phyloP scores from a whole-genome alignment of 2,113 vertebrate species.

The Mastomys natalensis region DNA sequence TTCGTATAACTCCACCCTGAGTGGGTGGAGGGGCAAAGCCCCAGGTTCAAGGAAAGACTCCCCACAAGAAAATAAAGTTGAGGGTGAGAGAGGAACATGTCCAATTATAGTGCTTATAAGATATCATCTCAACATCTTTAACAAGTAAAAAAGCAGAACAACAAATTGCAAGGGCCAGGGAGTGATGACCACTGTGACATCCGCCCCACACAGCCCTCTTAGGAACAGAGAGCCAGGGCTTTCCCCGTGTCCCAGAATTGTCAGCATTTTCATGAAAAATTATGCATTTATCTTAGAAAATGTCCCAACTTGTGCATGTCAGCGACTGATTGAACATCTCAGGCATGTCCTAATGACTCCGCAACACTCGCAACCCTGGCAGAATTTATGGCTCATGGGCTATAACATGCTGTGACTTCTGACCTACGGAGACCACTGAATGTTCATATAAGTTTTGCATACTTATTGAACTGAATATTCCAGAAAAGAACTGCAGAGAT shows the following conservation, averaged over 20 bases:
- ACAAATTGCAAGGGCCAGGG: background rate
- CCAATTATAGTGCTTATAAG: background rate
- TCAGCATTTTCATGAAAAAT: background rate
- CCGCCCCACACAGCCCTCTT: background rate
- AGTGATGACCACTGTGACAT: rapidly evolving
- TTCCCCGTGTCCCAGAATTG: too few relatives aligned
- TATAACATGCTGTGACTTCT: background rate
- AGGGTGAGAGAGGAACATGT: background rate
- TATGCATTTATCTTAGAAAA: background rate
- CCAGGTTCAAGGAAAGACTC: background rate
- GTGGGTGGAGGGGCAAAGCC: background rate
- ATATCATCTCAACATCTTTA: background rate
- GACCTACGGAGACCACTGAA: background rate
- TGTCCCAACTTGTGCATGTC: background rate
- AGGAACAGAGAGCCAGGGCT: too few relatives aligned
- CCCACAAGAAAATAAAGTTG: background rate
- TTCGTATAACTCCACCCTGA: background rate
- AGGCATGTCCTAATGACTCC: too few relatives aligned
- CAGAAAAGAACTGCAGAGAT: background rate
- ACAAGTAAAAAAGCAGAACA: background rate
- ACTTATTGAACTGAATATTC: background rate
- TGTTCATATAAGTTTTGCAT: background rate
- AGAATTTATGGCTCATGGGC: rapidly evolving
- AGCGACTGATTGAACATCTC: background rate
- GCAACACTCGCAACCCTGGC: rapidly evolving